Base-by-base conservation (phyloP, 1,140 invertebrate species). In the Pseudomyrmex pallidus region DNA sequence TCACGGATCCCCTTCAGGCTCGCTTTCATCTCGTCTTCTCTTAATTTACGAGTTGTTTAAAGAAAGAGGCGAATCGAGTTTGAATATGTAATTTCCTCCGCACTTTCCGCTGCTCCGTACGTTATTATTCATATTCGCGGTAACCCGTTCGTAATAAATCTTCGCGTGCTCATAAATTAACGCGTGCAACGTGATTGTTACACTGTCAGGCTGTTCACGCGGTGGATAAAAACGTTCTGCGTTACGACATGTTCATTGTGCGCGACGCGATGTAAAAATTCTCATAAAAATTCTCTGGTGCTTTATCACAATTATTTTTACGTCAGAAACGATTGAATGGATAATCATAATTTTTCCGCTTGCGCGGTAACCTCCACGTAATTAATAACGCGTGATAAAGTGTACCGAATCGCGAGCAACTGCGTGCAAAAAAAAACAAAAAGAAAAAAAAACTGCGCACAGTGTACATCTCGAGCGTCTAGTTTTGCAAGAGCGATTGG, bases 401-500 rank as follows among this genome's bases (percentile, higher is more conserved):
- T 56, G 72, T 56, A 62, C 20, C 5, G n/a, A 74, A 54, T 54
- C 15, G 50, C 50, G 35, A 35, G 35, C 35, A 1, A 35, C 35
- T 35, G 72, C 13, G 8, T 82, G 25, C 25, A 25, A 35, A 35
- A 35, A 7, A 35, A 35, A 7, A 35, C 1, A 35, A 35, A 35
- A 35, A 35, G 5, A 35, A 35, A 7, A 35, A 35, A 35, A 35
- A 35, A 7, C 35, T 35, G 12, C 44, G 25, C 20, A 17, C 25
- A 35, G 57, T 74, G 50, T 20, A 74, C 54, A 35, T 7, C 35
- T 9, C 57, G 35, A n/a, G 22, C 50, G 62, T 52, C 62, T 63
- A 74, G 56, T 82, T 74, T 82, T 57, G 59, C 59, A 62, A 82
- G 78, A 82, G 22, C 54, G 78, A 82, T 82, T 74, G 78, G 72